A percentile compares a stretch with the other conserved stretches of the same genome.
phyloP scores from a whole-genome alignment of 2,797 vertebrate genomes.

The Epinephelus malabaricus region DNA sequence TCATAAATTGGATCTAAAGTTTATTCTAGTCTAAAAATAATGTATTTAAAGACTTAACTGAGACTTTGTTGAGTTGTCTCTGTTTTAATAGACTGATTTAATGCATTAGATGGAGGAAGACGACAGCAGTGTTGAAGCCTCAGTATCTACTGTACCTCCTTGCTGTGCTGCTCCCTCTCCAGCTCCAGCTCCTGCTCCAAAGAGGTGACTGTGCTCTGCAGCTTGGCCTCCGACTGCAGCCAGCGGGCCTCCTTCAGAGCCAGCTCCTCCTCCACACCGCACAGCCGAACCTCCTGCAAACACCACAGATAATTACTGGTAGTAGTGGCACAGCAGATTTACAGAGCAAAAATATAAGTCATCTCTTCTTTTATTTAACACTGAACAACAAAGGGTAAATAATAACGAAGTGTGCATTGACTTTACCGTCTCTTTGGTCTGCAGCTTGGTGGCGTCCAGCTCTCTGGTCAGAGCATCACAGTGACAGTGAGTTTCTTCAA shows the following conservation, averaged over 20 bases:
- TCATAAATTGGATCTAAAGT: not conserved
- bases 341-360: not conserved
- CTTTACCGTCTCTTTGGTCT: constrained; percentile 85
- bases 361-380: not conserved
- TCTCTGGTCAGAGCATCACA: constrained; percentile 81
- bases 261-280: constrained; percentile 84
- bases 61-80: not conserved
- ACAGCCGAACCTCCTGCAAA: constrained; percentile 82
- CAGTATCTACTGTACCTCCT: constrained; percentile 74
- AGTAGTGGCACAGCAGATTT: not conserved
- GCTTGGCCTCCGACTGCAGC: constrained; percentile 80
- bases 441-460: constrained; percentile 79
- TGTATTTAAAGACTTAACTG: not conserved
- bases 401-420: not conserved
- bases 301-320: not conserved
- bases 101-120: not conserved
- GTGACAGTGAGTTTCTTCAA: constrained; percentile 77
- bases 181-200: constrained; percentile 83
- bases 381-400: not conserved
- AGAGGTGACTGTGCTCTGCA: constrained; percentile 78
- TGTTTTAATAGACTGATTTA: not conserved
- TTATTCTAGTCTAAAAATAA: not conserved
- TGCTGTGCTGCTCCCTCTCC: constrained; percentile 83
- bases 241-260: constrained; percentile 83
- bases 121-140: not conserved